A percentile compares a stretch with the other conserved stretches of the same genome.
Conservation (phyloP, 2,888 invertebrate genomes). For the Drosophila recens region DNA sequence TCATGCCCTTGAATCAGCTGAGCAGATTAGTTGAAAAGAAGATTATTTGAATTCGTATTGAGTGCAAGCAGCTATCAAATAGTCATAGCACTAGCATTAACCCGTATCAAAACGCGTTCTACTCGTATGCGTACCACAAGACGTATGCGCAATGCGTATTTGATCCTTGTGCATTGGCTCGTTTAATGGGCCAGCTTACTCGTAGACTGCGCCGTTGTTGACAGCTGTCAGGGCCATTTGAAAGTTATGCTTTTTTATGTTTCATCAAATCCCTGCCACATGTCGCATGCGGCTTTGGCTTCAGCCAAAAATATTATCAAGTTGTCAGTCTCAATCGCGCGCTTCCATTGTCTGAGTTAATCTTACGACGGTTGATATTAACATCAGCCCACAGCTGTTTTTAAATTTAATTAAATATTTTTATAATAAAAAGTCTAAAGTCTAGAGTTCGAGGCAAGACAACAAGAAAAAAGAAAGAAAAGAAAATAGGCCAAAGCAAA, state of each 20-base stretch:
- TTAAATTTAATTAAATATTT: constrained; percentile 63
- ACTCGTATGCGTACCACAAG: constrained; percentile 40
- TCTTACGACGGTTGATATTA: constrained; percentile 42
- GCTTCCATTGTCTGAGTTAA: constrained; percentile 48
- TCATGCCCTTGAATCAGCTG: constrained; percentile 37
- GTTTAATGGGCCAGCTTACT: constrained; percentile 43
- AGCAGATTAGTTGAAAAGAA: constrained; percentile 26
- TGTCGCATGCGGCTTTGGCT: constrained; percentile 48
- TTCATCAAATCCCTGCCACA: constrained; percentile 65
- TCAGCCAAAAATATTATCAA: constrained; percentile 52
- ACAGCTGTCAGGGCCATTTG: constrained; percentile 71
- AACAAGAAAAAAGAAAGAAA: constrained; percentile 2
- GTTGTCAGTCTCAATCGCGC: constrained; percentile 51
- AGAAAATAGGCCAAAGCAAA: constrained; percentile 1
- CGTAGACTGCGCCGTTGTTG: constrained; percentile 43
- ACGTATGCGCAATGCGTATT: constrained; percentile 62
- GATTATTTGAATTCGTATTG: constrained; percentile 8
- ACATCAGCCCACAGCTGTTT: constrained; percentile 32
- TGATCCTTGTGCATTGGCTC: constrained; percentile 28
- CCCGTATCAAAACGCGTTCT: constrained; percentile 7
- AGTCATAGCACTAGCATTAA: constrained; percentile 12
- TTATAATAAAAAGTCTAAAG: constrained; percentile 29
- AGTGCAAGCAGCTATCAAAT: constrained; percentile 4
- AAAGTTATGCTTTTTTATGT: constrained; percentile 57
- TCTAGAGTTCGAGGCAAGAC: constrained; percentile 9